phyloP scores from a whole-genome alignment of 2,888 invertebrate species.

The Galerucella nymphaeae region DNA sequence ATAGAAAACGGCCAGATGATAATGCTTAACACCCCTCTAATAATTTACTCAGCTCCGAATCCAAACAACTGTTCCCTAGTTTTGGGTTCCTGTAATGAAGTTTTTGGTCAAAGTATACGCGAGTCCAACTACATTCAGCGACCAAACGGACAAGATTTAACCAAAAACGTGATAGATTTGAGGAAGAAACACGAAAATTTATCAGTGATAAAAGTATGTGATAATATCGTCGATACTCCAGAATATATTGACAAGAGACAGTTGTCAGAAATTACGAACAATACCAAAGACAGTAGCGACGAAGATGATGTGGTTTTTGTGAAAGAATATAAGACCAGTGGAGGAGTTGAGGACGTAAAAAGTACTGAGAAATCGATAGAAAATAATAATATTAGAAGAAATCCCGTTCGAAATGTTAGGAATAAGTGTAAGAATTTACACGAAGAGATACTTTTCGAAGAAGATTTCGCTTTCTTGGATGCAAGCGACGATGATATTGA shows the following conservation, averaged over 20 bases:
- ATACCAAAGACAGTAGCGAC: constrained; percentile 22
- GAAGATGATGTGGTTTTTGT: constrained; percentile 49
- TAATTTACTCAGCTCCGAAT: constrained; percentile 25
- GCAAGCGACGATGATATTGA: constrained; percentile 46
- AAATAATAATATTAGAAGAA: constrained; percentile 44
- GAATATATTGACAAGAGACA: constrained; percentile 48
- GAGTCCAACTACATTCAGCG: constrained; percentile 20
- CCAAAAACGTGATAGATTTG: constrained; percentile 11
- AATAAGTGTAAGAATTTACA: constrained; percentile 42
- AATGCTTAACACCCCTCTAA: constrained; percentile 31
- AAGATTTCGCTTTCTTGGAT: constrained; percentile 51
- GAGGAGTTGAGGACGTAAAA: not conserved
- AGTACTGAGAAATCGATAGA: constrained; percentile 1
- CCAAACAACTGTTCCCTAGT: constrained; percentile 35
- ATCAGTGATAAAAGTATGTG: constrained; percentile 37
- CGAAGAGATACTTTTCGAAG: constrained; percentile 48
- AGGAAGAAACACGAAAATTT: constrained; percentile 27
- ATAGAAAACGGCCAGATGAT: constrained; percentile 38
- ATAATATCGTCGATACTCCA: constrained; percentile 40
- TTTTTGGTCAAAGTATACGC: constrained; percentile 23
- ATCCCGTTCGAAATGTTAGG: constrained; percentile 49
- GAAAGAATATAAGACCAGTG: constrained; percentile 43
- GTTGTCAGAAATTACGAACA: constrained; percentile 38
- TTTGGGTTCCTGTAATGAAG: constrained; percentile 26
- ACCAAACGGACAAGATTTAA: constrained; percentile 4